phyloP scores from a whole-genome alignment of 2,113 vertebrate genomes.

The Halichoerus grypus region DNA sequence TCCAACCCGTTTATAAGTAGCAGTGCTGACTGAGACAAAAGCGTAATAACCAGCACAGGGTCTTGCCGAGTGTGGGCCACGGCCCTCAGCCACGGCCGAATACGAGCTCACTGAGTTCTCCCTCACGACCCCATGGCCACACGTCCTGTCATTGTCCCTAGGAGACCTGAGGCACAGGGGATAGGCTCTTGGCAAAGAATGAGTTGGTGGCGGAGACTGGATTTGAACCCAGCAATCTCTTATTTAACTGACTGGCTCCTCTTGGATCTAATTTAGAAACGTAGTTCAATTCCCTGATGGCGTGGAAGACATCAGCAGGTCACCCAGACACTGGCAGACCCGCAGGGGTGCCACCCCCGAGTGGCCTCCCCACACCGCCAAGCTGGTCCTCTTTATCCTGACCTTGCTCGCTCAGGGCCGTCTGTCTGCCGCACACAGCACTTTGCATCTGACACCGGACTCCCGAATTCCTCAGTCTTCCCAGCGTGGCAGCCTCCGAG shows the following conservation, averaged over 20 bases:
- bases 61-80: fast-evolving
- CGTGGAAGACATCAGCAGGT: neutral
- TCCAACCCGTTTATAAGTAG: neutral
- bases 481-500: fast-evolving
- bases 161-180: neutral
- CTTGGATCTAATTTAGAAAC: neutral
- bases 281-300: neutral
- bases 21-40: neutral
- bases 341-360: fast-evolving
- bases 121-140: fast-evolving
- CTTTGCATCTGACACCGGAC: neutral
- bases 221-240: neutral
- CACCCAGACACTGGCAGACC: too few species aligned
- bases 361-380: neutral
- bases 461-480: neutral
- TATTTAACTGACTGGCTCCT: neutral
- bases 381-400: fast-evolving
- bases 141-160: neutral
- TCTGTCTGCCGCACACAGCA: too few species aligned
- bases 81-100: neutral
- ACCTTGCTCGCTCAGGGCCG: fast-evolving
- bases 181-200: neutral
- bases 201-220: too few species aligned
- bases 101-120: neutral
- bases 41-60: neutral